Conservation (phyloP, 2,797 vertebrate genomes). For the Rhinoraja longicauda region DNA sequence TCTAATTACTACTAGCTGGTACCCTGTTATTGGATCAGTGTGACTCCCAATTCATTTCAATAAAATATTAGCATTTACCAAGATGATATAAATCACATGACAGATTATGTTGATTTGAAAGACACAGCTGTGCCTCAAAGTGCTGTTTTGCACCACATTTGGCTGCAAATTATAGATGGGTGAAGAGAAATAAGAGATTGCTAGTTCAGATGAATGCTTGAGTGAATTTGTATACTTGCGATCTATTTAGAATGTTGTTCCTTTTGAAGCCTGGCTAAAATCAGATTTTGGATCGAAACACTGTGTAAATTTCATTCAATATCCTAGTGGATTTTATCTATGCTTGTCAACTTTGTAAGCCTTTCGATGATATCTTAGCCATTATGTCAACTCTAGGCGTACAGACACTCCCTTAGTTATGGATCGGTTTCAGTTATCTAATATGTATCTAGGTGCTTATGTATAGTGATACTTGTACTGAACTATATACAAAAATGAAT, state of each 20-base stretch:
- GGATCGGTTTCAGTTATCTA: too few relatives aligned
- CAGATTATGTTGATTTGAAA: conserved; percentile 22
- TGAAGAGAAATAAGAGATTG: background rate
- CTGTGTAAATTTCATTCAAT: background rate
- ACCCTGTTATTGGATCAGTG: background rate
- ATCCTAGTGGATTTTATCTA: background rate
- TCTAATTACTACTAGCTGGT: background rate
- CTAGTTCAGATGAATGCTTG: background rate
- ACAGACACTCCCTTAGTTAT: too few relatives aligned
- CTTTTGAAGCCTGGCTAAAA: background rate
- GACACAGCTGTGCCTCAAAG: background rate
- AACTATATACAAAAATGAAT: too few relatives aligned
- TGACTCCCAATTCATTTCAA: background rate
- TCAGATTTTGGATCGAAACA: background rate
- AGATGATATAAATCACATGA: background rate
- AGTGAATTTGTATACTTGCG: background rate
- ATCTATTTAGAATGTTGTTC: background rate
- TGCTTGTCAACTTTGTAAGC: background rate
- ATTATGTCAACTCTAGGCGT: background rate
- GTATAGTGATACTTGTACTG: too few relatives aligned
- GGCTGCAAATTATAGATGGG: background rate
- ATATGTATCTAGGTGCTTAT: too few relatives aligned
- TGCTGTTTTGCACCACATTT: background rate
- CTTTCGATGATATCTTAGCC: background rate
- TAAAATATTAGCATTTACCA: conserved; percentile 4